Base-by-base conservation (phyloP, 2,113 vertebrate genomes). In the Australoheros scitulus region DNA sequence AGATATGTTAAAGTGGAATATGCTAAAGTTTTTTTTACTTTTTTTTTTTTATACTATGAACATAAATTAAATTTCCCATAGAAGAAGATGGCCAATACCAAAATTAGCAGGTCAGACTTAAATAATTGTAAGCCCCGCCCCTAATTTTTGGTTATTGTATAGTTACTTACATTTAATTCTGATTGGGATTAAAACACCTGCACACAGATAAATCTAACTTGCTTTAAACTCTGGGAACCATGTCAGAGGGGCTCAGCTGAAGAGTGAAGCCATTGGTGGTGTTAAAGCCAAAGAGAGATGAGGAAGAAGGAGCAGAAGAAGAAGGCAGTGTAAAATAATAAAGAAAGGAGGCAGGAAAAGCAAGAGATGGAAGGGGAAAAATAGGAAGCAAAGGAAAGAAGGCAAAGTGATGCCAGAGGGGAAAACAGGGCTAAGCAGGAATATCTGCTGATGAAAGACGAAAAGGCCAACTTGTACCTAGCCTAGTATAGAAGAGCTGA, bases 391-490 rank as follows among this genome's bases (percentile, higher is more conserved):
- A 75, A 57, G 43, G 29, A 84, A 77, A 58, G 43, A 52, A 84
- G 61, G 55, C 20, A 86, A 78, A 85, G 79, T 14, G 32, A 88
- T 74, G 87, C 91, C 83, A 76, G 83, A 85, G 86, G 91, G 87
- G 22, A 47, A 82, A 87, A 78, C 60, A 1, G 26, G 38, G 80
- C 80, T 84, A 61, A 85, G 83, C 86, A 84, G 83, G 82, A 87
- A 91, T 87, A 92, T 88, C 61, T 93, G 90, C 92, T 92, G 90
- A 93, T 90, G 87, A 85, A 61, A 81, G 87, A 86, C 20, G 55
- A 91, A 93, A 90, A 87, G 87, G 70, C 80, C 58, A 77, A 81
- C 78, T 52, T 87, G 63, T 78, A 86, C 68, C 65, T 84, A 83
- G 79, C 84, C 82, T 60, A n/a, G 55, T 61, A 75, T 7, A 78